These are phyloP conservation scores for Tiliqua scincoides DNA, from an alignment of 2,113 vertebrate species.

Conservation along the genomic window DNA sequence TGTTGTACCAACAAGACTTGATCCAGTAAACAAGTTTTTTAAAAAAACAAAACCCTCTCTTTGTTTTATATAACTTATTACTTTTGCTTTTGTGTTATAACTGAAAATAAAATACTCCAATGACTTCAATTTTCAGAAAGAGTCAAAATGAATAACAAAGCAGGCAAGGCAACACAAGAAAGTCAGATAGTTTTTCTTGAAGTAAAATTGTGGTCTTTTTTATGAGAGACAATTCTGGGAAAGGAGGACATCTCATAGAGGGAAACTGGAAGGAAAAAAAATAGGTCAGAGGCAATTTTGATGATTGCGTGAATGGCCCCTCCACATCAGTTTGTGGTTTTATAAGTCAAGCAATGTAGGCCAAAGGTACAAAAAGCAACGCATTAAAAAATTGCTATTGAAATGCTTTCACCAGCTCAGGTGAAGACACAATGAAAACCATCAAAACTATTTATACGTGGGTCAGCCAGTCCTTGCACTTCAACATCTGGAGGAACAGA, in stretches of 20 bases:
- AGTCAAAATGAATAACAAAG: not conserved
- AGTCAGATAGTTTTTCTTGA: constrained; percentile 11
- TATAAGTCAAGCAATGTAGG: not conserved
- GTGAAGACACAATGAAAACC: constrained; percentile 22
- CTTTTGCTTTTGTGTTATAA: constrained; percentile 12
- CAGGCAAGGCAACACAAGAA: not conserved
- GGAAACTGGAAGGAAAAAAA: not conserved
- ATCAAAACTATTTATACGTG: constrained; percentile 38
- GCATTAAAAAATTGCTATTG: constrained; percentile 24
- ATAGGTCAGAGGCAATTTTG: constrained; percentile 8
- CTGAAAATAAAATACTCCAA: not conserved
- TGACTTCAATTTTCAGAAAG: not conserved
- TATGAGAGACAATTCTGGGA: not conserved
- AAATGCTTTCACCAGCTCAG: constrained; percentile 29
- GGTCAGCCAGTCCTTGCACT: constrained; percentile 51
- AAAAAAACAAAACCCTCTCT: not conserved
- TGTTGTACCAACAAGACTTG: not conserved
- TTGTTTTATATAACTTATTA: not conserved
- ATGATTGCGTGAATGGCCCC: constrained; percentile 6
- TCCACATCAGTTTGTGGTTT: constrained; percentile 22
- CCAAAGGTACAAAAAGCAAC: constrained; percentile 7
- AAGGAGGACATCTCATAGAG: not conserved
- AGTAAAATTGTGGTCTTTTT: not conserved
- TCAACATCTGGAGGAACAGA: constrained; percentile 47
- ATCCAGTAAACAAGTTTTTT: not conserved